These are phyloP conservation scores for Rynchops niger DNA, from an alignment of 2,113 vertebrate species.

Conservation along the genomic window DNA sequence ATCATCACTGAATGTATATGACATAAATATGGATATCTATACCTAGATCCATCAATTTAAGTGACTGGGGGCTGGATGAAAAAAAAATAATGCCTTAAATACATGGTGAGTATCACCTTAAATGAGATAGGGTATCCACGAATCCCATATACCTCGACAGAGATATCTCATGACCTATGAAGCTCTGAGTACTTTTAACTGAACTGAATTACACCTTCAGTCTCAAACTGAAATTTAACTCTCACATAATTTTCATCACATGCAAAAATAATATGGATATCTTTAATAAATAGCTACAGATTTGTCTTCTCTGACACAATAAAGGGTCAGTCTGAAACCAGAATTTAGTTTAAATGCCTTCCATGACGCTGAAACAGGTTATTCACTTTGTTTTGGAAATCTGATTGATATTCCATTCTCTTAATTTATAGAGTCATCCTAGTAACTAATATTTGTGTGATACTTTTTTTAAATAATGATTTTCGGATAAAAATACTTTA, in stretches of 20 bases:
- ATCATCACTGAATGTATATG: neutral
- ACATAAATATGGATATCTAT: neutral
- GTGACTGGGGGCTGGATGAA: neutral
- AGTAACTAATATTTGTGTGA: neutral
- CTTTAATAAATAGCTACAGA: neutral
- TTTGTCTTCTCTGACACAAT: neutral
- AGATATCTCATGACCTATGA: neutral
- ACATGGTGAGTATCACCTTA: neutral
- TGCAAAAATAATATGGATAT: neutral
- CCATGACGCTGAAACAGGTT: neutral
- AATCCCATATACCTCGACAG: neutral
- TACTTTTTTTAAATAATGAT: no score
- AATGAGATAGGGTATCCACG: neutral
- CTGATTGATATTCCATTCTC: neutral
- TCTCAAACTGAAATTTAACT: neutral
- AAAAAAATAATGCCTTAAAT: neutral
- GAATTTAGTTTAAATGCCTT: neutral
- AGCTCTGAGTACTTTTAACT: neutral
- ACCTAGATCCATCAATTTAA: neutral
- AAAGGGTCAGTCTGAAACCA: neutral
- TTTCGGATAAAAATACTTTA: neutral
- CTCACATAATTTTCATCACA: neutral
- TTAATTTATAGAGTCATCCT: neutral
- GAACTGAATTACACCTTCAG: neutral
- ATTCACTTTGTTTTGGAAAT: neutral